A percentile compares a stretch with the other conserved stretches of the same genome.
Evolutionary conservation across 1,140 invertebrate species (phyloP).

Genomic region (Drosophila burlai): DNA sequence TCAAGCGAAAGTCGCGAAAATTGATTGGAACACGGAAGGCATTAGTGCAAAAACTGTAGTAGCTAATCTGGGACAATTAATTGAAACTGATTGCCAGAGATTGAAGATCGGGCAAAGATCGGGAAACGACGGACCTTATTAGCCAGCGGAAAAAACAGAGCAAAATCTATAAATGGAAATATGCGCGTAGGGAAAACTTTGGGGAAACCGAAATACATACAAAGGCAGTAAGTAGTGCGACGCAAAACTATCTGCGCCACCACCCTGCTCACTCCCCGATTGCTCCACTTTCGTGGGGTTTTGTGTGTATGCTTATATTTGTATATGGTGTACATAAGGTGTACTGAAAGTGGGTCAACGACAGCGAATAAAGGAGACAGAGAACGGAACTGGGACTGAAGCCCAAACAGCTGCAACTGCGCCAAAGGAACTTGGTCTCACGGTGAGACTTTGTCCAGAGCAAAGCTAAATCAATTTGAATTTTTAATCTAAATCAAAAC

Average conservation of each 20-base stretch:
- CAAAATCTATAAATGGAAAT: not conserved
- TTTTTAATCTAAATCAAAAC: slow-evolving; percentile 37
- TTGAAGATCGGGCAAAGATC: slow-evolving; percentile 48
- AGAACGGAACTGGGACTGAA: slow-evolving; percentile 21
- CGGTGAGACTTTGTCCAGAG: slow-evolving; percentile 9
- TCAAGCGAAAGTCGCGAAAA: slow-evolving; percentile 45
- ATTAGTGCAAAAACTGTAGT: slow-evolving; percentile 3
- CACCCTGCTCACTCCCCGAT: slow-evolving; percentile 33
- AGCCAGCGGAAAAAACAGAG: slow-evolving; percentile 34
- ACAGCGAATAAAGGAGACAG: slow-evolving; percentile 36
- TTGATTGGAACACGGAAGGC: slow-evolving; percentile 47
- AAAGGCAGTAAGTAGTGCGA: slow-evolving; percentile 26
- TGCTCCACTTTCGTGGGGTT: slow-evolving; percentile 26
- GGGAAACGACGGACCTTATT: slow-evolving; percentile 31
- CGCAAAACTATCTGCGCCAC: slow-evolving; percentile 30
- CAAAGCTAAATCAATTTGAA: slow-evolving; percentile 26
- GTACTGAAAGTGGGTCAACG: slow-evolving; percentile 61
- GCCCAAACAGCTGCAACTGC: slow-evolving; percentile 30
- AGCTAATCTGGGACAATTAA: slow-evolving; percentile 44
- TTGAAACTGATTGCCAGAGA: slow-evolving; percentile 30
- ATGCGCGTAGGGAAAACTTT: slow-evolving; percentile 27
- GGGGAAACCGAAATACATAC: slow-evolving; percentile 32
- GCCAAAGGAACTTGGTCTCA: slow-evolving; percentile 4
- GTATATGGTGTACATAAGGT: slow-evolving; percentile 40
- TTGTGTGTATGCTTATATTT: slow-evolving; percentile 19